Evolutionary conservation across 1,140 invertebrate genomes (phyloP).

Genomic region (Augochlora pura): DNA sequence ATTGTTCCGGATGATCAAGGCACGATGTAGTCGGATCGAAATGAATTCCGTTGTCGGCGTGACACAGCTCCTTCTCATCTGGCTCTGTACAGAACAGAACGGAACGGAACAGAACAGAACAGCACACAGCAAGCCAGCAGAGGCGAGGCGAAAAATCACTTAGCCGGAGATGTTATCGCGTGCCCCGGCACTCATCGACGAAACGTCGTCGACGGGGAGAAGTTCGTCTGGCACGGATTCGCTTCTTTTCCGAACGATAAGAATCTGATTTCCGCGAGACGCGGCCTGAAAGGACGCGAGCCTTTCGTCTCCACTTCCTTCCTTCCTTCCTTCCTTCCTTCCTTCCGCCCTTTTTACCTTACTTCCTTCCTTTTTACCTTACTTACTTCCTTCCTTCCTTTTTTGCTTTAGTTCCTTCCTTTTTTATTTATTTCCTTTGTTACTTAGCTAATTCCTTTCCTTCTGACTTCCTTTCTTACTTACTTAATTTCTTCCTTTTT

Average conservation of each 20-base stretch:
- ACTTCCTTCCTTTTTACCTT: too few species aligned
- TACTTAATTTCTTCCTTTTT: too few species aligned
- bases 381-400: too few species aligned
- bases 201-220: slow-evolving; percentile 16
- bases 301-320: slow-evolving; percentile 29
- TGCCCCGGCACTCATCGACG: slow-evolving; percentile 46
- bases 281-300: slow-evolving; percentile 48
- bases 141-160: slow-evolving; percentile 64
- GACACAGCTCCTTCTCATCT: background rate
- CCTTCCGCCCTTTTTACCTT: too few species aligned
- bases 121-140: slow-evolving; percentile 43
- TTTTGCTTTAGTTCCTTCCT: too few species aligned
- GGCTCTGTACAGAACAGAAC: slow-evolving; percentile 10
- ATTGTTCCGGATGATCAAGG: too few species aligned
- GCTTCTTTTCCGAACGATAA: slow-evolving; percentile 52
- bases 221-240: slow-evolving; percentile 43
- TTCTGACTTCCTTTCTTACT: too few species aligned
- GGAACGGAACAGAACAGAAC: slow-evolving; percentile 12
- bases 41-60: slow-evolving; percentile 55
- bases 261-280: slow-evolving; percentile 59
- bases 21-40: slow-evolving; percentile 25
- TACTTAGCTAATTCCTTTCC: too few species aligned
- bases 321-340: too few species aligned
- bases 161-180: slow-evolving; percentile 60
- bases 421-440: too few species aligned